Conservation (phyloP, 2,797 vertebrate genomes). For the Oreochromis grahami region DNA sequence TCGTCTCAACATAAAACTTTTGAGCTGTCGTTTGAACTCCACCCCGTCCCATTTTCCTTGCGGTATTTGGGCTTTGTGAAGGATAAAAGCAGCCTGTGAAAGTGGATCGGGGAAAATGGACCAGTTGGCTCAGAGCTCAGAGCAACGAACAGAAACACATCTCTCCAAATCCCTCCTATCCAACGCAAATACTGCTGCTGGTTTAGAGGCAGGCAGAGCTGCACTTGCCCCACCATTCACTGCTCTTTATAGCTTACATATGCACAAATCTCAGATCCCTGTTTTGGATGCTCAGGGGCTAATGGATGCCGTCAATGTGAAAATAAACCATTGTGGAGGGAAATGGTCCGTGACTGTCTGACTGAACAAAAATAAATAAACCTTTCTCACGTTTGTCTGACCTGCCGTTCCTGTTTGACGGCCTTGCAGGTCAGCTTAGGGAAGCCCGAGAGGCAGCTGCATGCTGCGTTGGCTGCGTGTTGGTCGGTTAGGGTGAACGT, state of each 20-base stretch:
- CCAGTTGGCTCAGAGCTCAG: conserved; percentile 58
- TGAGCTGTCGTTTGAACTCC: conserved; percentile 66
- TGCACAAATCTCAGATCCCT: conserved; percentile 48
- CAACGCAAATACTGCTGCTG: conserved; percentile 61
- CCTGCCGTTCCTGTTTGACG: background rate
- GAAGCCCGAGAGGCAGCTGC: conserved; percentile 13
- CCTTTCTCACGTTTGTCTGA: conserved; percentile 2
- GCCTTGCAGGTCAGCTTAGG: background rate
- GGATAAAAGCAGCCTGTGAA: conserved; percentile 74
- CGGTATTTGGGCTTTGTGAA: conserved; percentile 67
- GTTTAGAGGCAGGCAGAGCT: conserved; percentile 49
- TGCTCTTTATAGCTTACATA: conserved; percentile 66
- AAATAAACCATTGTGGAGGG: conserved; percentile 42
- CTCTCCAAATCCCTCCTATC: conserved; percentile 56
- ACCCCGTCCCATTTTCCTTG: conserved; percentile 64
- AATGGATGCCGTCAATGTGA: conserved; percentile 33
- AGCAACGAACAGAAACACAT: conserved; percentile 62
- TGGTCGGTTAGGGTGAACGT: conserved; percentile 30
- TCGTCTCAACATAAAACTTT: conserved; percentile 70
- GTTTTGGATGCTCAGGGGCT: conserved; percentile 28
- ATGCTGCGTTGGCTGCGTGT: conserved; percentile 1
- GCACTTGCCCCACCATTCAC: conserved; percentile 56
- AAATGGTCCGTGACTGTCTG: conserved; percentile 19
- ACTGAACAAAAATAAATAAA: background rate
- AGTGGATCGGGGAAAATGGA: conserved; percentile 70